Evolutionary conservation across 1,140 invertebrate species (phyloP).

Genomic region (Probaryconus sp.): DNA sequence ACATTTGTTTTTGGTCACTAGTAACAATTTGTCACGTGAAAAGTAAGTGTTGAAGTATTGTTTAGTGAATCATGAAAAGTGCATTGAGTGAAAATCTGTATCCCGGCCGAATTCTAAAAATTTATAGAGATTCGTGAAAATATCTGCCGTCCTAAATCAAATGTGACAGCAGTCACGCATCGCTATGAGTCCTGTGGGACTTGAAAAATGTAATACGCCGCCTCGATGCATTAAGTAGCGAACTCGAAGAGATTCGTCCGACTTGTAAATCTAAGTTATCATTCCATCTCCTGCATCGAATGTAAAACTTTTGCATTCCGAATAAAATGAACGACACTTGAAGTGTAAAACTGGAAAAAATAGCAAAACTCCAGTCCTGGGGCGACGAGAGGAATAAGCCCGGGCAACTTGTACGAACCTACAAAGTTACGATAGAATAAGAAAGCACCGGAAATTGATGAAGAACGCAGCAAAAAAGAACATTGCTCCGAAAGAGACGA

Average conservation of each 20-base stretch:
- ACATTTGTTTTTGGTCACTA: too few species aligned
- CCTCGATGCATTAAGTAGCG: conserved; percentile 38
- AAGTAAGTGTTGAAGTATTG: conserved; percentile 2
- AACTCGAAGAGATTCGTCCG: conserved; percentile 38
- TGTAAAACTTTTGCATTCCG: conserved; percentile 48
- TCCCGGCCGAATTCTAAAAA: neutral
- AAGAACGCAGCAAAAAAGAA: conserved; percentile 27
- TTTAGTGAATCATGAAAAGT: conserved; percentile 1
- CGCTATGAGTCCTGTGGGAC: conserved; percentile 14
- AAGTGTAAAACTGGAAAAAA: conserved; percentile 45
- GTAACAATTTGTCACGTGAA: neutral
- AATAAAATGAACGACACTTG: conserved; percentile 35
- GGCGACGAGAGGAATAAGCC: conserved; percentile 38
- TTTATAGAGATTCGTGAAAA: conserved; percentile 2
- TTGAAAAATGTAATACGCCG: conserved; percentile 44
- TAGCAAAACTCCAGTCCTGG: conserved; percentile 27
- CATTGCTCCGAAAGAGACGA: conserved; percentile 10
- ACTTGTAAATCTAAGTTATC: conserved; percentile 56
- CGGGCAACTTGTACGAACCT: conserved; percentile 17
- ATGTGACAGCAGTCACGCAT: conserved; percentile 43
- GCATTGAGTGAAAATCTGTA: conserved; percentile 1
- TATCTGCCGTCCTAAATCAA: conserved; percentile 12
- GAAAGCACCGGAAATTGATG: conserved; percentile 39
- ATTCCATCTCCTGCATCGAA: conserved; percentile 24
- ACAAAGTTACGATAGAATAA: conserved; percentile 43